Percentiles rank a stretch among this genome's conserved stretches.
Evolutionary conservation across 2,888 invertebrate species (phyloP).

Genomic region (Deilephila porcellus): DNA sequence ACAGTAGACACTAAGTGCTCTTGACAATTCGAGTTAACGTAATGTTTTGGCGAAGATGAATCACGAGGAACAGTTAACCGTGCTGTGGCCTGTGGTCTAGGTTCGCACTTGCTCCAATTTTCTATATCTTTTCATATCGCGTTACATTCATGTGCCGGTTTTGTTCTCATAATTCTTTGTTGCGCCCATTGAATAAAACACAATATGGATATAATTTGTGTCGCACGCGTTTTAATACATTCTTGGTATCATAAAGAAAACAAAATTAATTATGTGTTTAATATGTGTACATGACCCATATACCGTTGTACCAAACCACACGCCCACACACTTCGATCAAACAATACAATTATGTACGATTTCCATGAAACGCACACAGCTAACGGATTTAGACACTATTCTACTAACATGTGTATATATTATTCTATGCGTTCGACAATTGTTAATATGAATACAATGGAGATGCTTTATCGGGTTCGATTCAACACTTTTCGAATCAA

Average conservation of each 20-base stretch:
- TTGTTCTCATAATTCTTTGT: slow-evolving; percentile 62
- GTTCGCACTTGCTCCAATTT: slow-evolving; percentile 71
- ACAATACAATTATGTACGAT: slow-evolving; percentile 66
- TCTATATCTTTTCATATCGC: slow-evolving; percentile 74
- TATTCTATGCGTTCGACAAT: slow-evolving; percentile 55
- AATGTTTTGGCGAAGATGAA: slow-evolving; percentile 67
- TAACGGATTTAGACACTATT: slow-evolving; percentile 55
- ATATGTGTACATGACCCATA: slow-evolving; percentile 55
- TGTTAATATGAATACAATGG: slow-evolving; percentile 72
- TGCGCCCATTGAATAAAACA: slow-evolving; percentile 51
- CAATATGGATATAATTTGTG: slow-evolving; percentile 45
- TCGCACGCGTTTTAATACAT: slow-evolving; percentile 37
- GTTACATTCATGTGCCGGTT: slow-evolving; percentile 65
- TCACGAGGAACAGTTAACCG: slow-evolving; percentile 65
- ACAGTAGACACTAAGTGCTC: slow-evolving; percentile 53
- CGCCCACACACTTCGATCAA: slow-evolving; percentile 58
- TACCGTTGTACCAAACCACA: slow-evolving; percentile 41
- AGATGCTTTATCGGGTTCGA: slow-evolving; percentile 57
- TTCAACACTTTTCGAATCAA: slow-evolving; percentile 50
- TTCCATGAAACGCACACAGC: slow-evolving; percentile 52
- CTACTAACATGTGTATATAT: slow-evolving; percentile 54
- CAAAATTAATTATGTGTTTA: slow-evolving; percentile 31
- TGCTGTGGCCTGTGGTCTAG: slow-evolving; percentile 63
- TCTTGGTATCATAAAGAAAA: slow-evolving; percentile 40
- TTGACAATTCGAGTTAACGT: slow-evolving; percentile 67